Percentiles rank a stretch among this genome's conserved stretches.
phyloP scores from a whole-genome alignment of 1,140 invertebrate species.

The Arctopsyche grandis region DNA sequence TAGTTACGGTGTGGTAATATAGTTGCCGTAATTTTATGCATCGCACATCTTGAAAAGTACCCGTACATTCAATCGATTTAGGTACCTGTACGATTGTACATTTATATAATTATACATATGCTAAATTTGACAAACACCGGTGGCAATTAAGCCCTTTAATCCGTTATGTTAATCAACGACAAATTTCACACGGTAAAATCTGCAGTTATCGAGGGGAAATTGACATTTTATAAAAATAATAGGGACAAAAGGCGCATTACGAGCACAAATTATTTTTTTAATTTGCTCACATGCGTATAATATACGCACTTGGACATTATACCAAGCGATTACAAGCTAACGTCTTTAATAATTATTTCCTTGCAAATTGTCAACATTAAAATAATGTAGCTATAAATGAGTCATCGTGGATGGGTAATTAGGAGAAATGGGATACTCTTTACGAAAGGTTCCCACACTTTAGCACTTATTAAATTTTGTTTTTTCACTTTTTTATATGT shows the following conservation, averaged over 20 bases:
- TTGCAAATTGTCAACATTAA: conserved; percentile 2
- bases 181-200: neutral
- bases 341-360: conserved; percentile 20
- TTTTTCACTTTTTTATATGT: neutral
- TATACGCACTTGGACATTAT: conserved; percentile 12
- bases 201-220: neutral
- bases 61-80: no score
- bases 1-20: neutral
- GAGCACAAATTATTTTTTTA: neutral
- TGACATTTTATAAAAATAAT: conserved; percentile 1
- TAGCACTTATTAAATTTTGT: neutral
- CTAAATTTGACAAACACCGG: neutral
- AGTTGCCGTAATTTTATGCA: neutral
- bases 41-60: no score
- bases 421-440: conserved; percentile 18
- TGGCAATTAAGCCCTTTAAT: conserved; percentile 12
- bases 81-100: no score
- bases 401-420: neutral
- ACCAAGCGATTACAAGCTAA: conserved; percentile 13
- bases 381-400: neutral
- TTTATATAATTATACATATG: no score
- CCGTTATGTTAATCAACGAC: neutral
- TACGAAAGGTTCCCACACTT: neutral
- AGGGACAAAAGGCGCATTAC: conserved; percentile 25
- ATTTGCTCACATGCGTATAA: neutral